phyloP scores from a whole-genome alignment of 2,113 vertebrate genomes.

The Microtus pennsylvanicus region DNA sequence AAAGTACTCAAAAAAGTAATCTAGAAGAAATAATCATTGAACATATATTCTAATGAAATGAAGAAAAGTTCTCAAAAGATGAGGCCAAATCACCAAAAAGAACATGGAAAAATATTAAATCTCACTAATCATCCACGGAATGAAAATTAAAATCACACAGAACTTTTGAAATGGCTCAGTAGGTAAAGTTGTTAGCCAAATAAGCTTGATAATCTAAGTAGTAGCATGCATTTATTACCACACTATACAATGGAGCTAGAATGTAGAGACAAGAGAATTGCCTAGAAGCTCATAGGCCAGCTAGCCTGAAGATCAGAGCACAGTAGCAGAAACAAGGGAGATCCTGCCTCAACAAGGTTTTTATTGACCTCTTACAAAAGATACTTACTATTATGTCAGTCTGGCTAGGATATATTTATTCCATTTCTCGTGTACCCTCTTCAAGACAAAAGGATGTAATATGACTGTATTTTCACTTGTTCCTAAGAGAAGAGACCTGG shows the following conservation, averaged over 20 bases:
- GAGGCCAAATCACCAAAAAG: background rate
- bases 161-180: background rate
- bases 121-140: background rate
- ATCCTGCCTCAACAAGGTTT: background rate
- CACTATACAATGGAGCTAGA: background rate
- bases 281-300: background rate
- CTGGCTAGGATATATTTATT: too few relatives aligned
- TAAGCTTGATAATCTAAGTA: background rate
- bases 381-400: background rate
- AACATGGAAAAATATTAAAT: background rate
- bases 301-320: background rate
- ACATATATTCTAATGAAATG: background rate
- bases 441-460: too few relatives aligned
- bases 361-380: background rate
- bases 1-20: background rate
- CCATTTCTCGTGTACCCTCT: too few relatives aligned
- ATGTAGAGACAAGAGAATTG: background rate
- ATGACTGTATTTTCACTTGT: background rate
- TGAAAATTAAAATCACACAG: background rate
- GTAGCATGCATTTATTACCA: too few relatives aligned
- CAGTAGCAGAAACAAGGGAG: background rate
- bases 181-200: background rate
- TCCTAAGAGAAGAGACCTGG: background rate
- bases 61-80: background rate
- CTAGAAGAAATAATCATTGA: background rate